Base-by-base conservation (phyloP, 2,113 vertebrate species). In the Sphaerodactylus townsendi region DNA sequence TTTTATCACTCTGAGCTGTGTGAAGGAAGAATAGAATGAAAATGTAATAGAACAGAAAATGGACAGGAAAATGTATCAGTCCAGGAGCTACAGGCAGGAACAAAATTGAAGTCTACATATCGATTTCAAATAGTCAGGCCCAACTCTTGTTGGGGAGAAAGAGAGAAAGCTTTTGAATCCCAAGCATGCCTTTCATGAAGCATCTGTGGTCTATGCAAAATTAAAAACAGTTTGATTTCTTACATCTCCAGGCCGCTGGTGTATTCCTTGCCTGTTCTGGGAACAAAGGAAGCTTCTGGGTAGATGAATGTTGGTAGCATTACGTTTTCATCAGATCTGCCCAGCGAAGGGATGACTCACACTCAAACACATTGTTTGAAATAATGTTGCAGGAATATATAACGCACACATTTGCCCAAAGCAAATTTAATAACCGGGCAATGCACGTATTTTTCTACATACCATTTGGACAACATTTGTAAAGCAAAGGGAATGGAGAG, bases 181-280 rank as follows among this genome's bases (percentile, higher is more conserved):
- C 79, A 56, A 59, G n/a, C 5, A 30, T 17, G 25, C 66, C 25
- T 17, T 62, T 62, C 28, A 25, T 25, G 53, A 41, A 21, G 50
- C 65, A 37, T 70, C 33, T 33, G 33, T 4, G 14, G 69, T 82
- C 50, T 33, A 73, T 70, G 19, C 80, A 73, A 73, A 73, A 82
- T 73, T 82, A 62, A 82, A 70, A 73, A 73, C 30, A 3, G 50
- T 81, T 81, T 81, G 80, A 73, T 82, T 82, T 46, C 53, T 64
- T 73, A 33, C 23, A 44, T 73, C 69, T 82, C 33, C 53, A n/a
- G 53, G 69, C 80, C 7, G 5, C 15, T 72, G 70, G 53, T 53
- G 48, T 5, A 15, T 65, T 78, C 14, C 17, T 73, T 39, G 11
- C 37, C 33, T 82, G 70, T 69, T 73, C 53, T 25, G 80, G 46